Percentiles rank a stretch among this genome's conserved stretches.
These are phyloP conservation scores for Eupithecia dodoneata DNA, from an alignment of 2,888 invertebrate genomes.

Conservation along the genomic window DNA sequence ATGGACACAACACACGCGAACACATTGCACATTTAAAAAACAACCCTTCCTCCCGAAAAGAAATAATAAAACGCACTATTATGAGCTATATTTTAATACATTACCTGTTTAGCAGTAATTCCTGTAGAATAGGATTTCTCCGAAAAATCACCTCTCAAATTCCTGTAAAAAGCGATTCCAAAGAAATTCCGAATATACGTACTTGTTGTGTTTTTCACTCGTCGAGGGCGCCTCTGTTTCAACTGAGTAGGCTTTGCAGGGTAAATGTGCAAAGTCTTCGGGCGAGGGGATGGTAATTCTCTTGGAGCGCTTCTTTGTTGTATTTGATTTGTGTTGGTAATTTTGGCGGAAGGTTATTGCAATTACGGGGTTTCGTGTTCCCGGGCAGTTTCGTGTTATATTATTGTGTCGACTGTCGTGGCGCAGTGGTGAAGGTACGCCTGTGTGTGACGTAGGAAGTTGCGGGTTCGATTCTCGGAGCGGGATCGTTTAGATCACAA, in stretches of 20 bases:
- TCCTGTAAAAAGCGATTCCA: background rate
- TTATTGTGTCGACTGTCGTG: background rate
- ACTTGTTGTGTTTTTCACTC: background rate
- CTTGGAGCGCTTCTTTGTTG: slow-evolving; percentile 33
- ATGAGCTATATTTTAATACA: background rate
- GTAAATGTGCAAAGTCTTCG: background rate
- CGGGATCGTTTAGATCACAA: background rate
- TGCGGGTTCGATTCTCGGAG: background rate
- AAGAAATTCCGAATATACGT: background rate
- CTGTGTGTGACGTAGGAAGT: background rate
- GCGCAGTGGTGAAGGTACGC: background rate
- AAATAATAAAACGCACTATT: background rate
- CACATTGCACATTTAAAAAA: no score
- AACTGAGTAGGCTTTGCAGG: background rate
- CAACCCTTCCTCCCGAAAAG: no score
- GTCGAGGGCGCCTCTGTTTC: slow-evolving; percentile 5
- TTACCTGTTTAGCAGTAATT: background rate
- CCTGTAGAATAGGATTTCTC: background rate
- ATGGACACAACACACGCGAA: no score
- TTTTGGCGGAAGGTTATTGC: slow-evolving; percentile 11
- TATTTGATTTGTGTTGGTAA: slow-evolving; percentile 11
- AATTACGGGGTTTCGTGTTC: background rate
- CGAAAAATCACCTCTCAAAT: background rate
- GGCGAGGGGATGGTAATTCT: slow-evolving; percentile 5
- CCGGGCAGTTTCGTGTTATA: background rate